Evolutionary conservation across 2,888 invertebrate genomes (phyloP).

Genomic region (Xanthia togata): DNA sequence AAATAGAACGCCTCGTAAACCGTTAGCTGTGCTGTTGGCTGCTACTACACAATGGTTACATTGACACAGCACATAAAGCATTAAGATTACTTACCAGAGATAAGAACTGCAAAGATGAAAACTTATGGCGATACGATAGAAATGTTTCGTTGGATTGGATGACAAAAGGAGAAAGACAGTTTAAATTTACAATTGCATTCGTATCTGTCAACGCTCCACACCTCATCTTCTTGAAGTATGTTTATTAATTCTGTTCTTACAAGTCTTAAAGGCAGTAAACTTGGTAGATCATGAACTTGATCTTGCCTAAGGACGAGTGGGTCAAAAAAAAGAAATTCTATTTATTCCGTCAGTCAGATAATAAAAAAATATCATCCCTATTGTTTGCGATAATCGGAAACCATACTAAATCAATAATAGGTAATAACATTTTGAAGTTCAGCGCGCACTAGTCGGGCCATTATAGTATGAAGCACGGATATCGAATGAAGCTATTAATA

Average conservation of each 20-base stretch:
- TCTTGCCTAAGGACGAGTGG: not conserved
- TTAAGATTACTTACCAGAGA: constrained; percentile 12
- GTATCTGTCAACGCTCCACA: not conserved
- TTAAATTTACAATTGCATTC: not conserved
- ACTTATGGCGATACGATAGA: not conserved
- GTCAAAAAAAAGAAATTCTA: too few species aligned
- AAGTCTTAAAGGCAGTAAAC: not conserved
- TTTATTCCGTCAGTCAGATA: too few species aligned
- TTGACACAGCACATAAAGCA: constrained; percentile 24
- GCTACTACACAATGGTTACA: constrained; percentile 11
- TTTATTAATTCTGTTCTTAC: not conserved
- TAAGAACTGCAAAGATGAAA: constrained; percentile 2
- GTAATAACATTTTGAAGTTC: not conserved
- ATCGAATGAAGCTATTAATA: not conserved
- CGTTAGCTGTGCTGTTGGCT: not conserved
- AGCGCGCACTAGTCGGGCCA: not conserved
- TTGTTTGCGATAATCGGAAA: not conserved
- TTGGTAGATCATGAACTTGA: not conserved
- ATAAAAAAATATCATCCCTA: too few species aligned
- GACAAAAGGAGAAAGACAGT: not conserved
- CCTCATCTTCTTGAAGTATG: not conserved
- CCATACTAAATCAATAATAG: not conserved
- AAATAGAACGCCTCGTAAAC: not conserved
- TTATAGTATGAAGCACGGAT: too few species aligned
- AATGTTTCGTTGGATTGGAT: not conserved